Percentiles rank a stretch among this genome's conserved stretches.
phyloP scores from a whole-genome alignment of 2,888 invertebrate genomes.

The Cheilosia scutellata region DNA sequence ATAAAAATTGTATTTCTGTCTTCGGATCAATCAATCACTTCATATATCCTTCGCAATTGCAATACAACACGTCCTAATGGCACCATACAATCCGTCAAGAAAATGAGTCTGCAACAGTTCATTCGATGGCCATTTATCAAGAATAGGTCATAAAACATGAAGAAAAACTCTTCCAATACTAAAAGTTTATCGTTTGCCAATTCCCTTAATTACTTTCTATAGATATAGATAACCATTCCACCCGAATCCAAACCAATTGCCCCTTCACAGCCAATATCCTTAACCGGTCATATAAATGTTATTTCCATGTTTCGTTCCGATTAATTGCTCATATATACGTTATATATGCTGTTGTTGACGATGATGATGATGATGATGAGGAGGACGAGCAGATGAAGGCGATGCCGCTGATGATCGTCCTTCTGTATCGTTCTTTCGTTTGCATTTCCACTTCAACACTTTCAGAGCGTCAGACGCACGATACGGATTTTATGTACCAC shows the following conservation, averaged over 20 bases:
- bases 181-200: conserved; percentile 19
- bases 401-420: conserved; percentile 5
- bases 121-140: conserved; percentile 9
- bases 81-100: neutral
- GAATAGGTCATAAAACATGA: conserved; percentile 3
- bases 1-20: too few species aligned
- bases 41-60: neutral
- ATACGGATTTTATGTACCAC: conserved; percentile 44
- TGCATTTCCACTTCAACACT: conserved; percentile 53
- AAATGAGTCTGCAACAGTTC: neutral
- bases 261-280: conserved; percentile 9
- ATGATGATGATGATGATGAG: conserved; percentile 7
- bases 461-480: conserved; percentile 22
- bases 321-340: conserved; percentile 58
- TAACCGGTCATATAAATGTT: conserved; percentile 45
- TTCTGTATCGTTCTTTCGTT: conserved; percentile 10
- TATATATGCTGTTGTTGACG: neutral
- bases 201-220: conserved; percentile 38
- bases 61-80: neutral
- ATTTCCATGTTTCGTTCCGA: conserved; percentile 52
- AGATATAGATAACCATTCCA: neutral
- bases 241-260: neutral
- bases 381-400: neutral
- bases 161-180: conserved; percentile 3
- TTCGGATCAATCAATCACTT: neutral